Percentiles rank a stretch among this genome's conserved stretches.
These are phyloP conservation scores for Epinotia demarniana DNA, from an alignment of 2,888 invertebrate genomes.

Conservation along the genomic window DNA sequence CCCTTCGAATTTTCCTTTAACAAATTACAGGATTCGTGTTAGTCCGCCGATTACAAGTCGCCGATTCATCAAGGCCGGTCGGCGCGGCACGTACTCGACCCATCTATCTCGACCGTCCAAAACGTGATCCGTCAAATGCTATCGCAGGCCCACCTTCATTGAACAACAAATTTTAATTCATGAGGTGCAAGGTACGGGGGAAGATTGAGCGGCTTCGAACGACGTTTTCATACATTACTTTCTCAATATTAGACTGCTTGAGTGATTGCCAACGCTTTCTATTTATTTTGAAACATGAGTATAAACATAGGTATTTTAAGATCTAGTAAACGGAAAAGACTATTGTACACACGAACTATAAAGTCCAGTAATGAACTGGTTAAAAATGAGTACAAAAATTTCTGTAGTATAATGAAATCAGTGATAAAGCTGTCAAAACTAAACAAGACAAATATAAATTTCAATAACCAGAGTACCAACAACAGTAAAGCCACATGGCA, in stretches of 20 bases:
- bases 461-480: constrained; percentile 11
- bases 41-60: constrained; percentile 80
- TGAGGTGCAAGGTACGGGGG: constrained; percentile 43
- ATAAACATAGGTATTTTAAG: background rate
- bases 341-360: background rate
- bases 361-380: background rate
- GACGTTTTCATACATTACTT: constrained; percentile 37
- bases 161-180: constrained; percentile 74
- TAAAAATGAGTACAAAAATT: constrained; percentile 2
- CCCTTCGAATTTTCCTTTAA: constrained; percentile 52
- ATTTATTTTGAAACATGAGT: constrained; percentile 1
- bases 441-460: background rate
- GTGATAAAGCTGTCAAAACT: no score
- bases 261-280: constrained; percentile 18
- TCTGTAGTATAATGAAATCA: background rate
- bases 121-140: constrained; percentile 77
- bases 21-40: constrained; percentile 78
- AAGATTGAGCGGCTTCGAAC: constrained; percentile 50
- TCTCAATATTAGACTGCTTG: constrained; percentile 10
- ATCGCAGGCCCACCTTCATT: constrained; percentile 69
- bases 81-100: constrained; percentile 74
- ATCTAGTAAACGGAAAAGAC: constrained; percentile 14
- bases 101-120: constrained; percentile 75
- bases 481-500: constrained; percentile 20
- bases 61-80: constrained; percentile 76